Conservation (phyloP, 2,113 vertebrate genomes). For the Larimichthys crocea region DNA sequence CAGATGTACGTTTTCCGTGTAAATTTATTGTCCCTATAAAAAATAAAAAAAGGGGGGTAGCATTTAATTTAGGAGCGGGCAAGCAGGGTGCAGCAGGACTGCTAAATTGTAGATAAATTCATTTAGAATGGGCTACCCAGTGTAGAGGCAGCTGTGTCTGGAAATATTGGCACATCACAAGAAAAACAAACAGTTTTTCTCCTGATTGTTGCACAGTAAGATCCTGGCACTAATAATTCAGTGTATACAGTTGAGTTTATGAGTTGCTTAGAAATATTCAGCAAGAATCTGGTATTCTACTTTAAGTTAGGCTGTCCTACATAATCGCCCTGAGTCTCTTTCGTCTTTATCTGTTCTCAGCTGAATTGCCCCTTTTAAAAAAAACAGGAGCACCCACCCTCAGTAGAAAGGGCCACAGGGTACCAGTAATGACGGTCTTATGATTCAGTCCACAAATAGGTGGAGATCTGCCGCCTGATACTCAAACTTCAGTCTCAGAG, state of each 20-base stretch:
- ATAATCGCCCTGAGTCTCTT: background rate
- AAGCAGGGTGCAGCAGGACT: constrained; percentile 31
- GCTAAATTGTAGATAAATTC: constrained; percentile 31
- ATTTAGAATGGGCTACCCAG: constrained; percentile 13
- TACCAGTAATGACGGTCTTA: constrained; percentile 60
- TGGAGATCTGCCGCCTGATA: constrained; percentile 40
- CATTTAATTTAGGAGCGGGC: constrained; percentile 38
- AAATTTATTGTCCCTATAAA: constrained; percentile 39
- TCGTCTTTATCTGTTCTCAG: constrained; percentile 10
- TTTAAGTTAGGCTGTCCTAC: background rate
- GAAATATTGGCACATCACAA: background rate
- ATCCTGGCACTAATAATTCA: background rate
- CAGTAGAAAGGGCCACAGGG: constrained; percentile 37
- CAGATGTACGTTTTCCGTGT: constrained; percentile 57
- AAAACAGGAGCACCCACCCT: background rate
- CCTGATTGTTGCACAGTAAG: background rate
- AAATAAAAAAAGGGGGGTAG: background rate
- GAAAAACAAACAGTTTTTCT: background rate
- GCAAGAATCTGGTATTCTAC: background rate
- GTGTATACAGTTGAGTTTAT: background rate
- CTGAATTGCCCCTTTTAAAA: constrained; percentile 10
- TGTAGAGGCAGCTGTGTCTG: background rate
- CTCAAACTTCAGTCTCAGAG: constrained; percentile 25
- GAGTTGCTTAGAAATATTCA: background rate
- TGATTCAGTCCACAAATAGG: constrained; percentile 68